Percentiles rank a stretch among this genome's conserved stretches.
phyloP scores from a whole-genome alignment of 2,888 invertebrate species.

The Euproctis similis region DNA sequence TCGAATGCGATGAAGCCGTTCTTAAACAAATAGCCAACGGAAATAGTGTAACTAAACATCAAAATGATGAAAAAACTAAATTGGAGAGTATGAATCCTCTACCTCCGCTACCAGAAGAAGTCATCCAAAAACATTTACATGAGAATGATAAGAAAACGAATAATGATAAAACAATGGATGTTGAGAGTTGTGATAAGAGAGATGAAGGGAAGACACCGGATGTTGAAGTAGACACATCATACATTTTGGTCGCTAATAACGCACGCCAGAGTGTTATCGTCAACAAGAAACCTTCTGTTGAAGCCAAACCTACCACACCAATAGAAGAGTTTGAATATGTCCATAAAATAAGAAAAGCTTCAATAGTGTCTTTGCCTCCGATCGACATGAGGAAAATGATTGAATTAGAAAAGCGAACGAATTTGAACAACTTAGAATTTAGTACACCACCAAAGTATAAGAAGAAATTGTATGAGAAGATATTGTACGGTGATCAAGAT shows the following conservation, averaged over 20 bases:
- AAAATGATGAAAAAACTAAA: slow-evolving; percentile 38
- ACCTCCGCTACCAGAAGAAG: slow-evolving; percentile 51
- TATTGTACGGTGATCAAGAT: slow-evolving; percentile 49
- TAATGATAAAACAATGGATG: background rate
- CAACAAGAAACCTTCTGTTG: slow-evolving; percentile 36
- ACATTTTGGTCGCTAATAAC: slow-evolving; percentile 63
- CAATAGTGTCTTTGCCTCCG: slow-evolving; percentile 50
- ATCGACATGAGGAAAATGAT: slow-evolving; percentile 57
- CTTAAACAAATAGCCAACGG: slow-evolving; percentile 33
- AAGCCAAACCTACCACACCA: slow-evolving; percentile 26
- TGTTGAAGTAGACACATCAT: slow-evolving; percentile 43
- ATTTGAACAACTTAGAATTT: slow-evolving; percentile 36
- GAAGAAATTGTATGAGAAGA: slow-evolving; percentile 63
- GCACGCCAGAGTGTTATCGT: slow-evolving; percentile 67
- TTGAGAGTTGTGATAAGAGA: slow-evolving; percentile 2
- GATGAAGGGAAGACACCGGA: slow-evolving; percentile 9
- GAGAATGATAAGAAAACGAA: slow-evolving; percentile 16
- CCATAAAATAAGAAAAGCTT: slow-evolving; percentile 63
- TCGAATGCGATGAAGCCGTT: slow-evolving; percentile 48
- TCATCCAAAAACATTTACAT: slow-evolving; percentile 48
- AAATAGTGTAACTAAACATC: slow-evolving; percentile 11
- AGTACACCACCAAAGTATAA: slow-evolving; percentile 52
- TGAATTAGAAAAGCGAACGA: slow-evolving; percentile 39
- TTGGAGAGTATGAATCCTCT: slow-evolving; percentile 53
- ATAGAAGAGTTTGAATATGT: slow-evolving; percentile 51